Conservation (phyloP, 2,113 vertebrate genomes). For the Chinchilla lanigera region DNA sequence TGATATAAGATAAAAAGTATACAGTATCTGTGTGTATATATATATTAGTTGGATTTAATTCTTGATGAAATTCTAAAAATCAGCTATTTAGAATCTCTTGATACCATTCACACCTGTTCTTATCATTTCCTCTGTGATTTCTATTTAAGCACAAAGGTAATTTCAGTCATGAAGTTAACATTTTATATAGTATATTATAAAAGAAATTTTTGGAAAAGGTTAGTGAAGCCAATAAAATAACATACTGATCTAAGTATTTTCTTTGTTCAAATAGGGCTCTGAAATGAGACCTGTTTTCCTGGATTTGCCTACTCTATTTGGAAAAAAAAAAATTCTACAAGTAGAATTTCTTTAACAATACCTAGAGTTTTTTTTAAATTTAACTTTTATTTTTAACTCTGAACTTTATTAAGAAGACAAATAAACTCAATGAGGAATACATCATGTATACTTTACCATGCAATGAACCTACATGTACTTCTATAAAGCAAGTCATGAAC, state of each 20-base stretch:
- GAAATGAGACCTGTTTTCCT: background rate
- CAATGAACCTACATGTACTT: background rate
- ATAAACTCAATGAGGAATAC: background rate
- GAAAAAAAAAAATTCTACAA: background rate
- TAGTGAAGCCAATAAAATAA: background rate
- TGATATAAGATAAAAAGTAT: background rate
- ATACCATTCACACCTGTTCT: background rate
- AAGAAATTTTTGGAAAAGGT: constrained; percentile 23
- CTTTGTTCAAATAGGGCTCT: background rate
- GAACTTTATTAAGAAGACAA: constrained; percentile 37
- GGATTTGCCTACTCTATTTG: background rate
- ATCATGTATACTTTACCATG: background rate
- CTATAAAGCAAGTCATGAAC: background rate
- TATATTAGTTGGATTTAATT: background rate
- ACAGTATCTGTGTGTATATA: background rate
- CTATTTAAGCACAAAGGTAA: background rate
- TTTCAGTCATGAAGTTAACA: background rate
- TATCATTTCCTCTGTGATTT: background rate
- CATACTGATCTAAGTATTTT: background rate
- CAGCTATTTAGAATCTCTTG: background rate
- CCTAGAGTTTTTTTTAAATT: background rate
- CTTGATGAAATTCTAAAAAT: background rate
- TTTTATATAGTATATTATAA: background rate
- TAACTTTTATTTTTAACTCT: constrained; percentile 62
- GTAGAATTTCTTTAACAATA: constrained; percentile 23